Percentiles rank a stretch among this genome's conserved stretches.
phyloP scores from a whole-genome alignment of 2,888 invertebrate species.

The Stenodera caucasica region DNA sequence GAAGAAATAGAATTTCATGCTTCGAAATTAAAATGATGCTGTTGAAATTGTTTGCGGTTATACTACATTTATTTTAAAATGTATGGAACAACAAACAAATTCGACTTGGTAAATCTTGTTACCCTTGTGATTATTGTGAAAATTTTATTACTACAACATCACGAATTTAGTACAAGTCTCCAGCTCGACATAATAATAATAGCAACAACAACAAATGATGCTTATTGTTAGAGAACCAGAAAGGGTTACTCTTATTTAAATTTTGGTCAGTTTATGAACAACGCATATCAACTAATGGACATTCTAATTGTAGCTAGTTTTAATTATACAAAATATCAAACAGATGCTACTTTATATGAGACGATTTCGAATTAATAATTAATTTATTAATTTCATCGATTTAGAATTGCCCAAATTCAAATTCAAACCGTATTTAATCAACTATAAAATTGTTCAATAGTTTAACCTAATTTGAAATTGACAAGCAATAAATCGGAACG shows the following conservation, averaged over 20 bases:
- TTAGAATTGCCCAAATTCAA: too few species aligned
- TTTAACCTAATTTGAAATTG: too few species aligned
- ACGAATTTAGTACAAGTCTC: background rate
- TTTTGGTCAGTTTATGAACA: background rate
- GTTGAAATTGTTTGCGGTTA: background rate
- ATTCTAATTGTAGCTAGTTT: background rate
- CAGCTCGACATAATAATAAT: background rate
- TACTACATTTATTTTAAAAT: background rate
- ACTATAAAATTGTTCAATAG: too few species aligned
- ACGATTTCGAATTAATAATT: too few species aligned
- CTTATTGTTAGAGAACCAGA: background rate
- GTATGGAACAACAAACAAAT: background rate
- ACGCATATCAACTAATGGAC: background rate
- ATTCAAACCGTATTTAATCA: too few species aligned
- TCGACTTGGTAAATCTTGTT: background rate
- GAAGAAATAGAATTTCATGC: background rate
- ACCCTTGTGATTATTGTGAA: background rate
- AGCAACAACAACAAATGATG: background rate
- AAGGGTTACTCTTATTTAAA: background rate
- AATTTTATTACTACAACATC: constrained; percentile 1
- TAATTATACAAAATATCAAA: background rate
- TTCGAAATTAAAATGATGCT: background rate
- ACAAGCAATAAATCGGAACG: too few species aligned
- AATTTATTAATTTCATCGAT: too few species aligned
- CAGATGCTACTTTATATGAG: background rate